phyloP scores from a whole-genome alignment of 2,888 invertebrate genomes.

The Aporophyla nigra region DNA sequence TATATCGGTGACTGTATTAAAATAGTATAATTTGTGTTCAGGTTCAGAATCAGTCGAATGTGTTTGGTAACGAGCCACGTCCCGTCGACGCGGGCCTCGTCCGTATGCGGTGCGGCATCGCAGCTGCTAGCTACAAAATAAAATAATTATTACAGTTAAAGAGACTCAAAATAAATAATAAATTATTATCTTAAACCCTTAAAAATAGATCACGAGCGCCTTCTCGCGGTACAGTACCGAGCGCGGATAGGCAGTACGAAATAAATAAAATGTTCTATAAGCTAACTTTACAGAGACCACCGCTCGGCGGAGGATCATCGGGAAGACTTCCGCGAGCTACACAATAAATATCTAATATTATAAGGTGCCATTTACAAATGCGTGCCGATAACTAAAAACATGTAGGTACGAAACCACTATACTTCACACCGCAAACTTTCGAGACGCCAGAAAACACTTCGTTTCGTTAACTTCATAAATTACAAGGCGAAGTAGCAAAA shows the following conservation, averaged over 20 bases:
- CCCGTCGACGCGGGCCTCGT: conserved; percentile 88
- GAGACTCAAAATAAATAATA: conserved; percentile 91
- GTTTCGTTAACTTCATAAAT: conserved; percentile 84
- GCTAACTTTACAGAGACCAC: conserved; percentile 91
- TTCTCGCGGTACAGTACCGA: conserved; percentile 90
- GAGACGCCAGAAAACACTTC: conserved; percentile 89
- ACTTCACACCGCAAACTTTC: conserved; percentile 90
- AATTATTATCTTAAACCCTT: conserved; percentile 91
- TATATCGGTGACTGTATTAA: conserved; percentile 45
- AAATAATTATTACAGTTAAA: conserved; percentile 89
- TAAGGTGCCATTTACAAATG: conserved; percentile 90
- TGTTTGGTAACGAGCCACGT: conserved; percentile 81
- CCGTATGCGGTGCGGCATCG: conserved; percentile 89
- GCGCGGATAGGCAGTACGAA: conserved; percentile 90
- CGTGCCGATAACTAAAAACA: conserved; percentile 87
- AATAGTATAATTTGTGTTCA: conserved; percentile 62
- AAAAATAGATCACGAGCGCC: conserved; percentile 91
- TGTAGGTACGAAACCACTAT: conserved; percentile 84
- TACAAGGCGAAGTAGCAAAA: conserved; percentile 86
- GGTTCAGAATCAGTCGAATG: conserved; percentile 76
- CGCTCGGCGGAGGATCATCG: conserved; percentile 90
- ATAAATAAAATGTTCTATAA: conserved; percentile 90
- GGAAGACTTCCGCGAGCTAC: conserved; percentile 90
- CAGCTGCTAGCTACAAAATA: conserved; percentile 86
- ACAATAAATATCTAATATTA: conserved; percentile 90